Conservation (phyloP, 2,113 vertebrate species). For the Sakesphorus luctuosus region DNA sequence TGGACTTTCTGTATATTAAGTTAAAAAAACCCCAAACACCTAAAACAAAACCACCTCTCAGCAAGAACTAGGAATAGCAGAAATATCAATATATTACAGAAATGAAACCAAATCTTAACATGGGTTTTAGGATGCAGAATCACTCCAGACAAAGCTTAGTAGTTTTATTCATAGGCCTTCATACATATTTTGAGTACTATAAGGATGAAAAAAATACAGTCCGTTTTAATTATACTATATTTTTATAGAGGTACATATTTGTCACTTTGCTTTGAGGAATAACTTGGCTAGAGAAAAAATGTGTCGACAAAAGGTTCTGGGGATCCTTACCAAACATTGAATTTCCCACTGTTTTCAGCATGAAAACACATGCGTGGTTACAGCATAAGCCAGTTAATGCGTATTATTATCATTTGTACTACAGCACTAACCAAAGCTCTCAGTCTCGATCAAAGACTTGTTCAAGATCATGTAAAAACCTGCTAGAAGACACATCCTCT, state of each 20-base stretch:
- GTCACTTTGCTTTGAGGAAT: not conserved
- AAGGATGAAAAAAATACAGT: not conserved
- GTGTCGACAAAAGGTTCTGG: not conserved
- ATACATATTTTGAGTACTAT: not conserved
- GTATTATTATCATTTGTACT: slow-evolving; percentile 20
- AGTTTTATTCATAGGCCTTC: not conserved
- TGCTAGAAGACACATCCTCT: not conserved
- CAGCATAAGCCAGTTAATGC: not conserved
- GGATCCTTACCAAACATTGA: not conserved
- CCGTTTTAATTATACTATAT: not conserved
- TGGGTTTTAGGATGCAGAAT: not conserved
- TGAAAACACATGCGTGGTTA: not conserved
- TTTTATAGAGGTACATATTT: not conserved
- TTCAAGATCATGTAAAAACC: not conserved
- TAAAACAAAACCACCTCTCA: not conserved
- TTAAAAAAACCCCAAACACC: not conserved
- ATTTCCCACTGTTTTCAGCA: not conserved
- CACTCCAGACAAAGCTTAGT: not conserved
- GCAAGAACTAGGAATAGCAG: not conserved
- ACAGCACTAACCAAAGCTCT: not conserved
- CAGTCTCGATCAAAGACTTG: not conserved
- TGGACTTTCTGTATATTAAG: not conserved
- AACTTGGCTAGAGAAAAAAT: not conserved
- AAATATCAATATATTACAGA: not conserved
- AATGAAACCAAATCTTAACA: not conserved